These are phyloP conservation scores for Sebastes dallii DNA, from an alignment of 2,797 vertebrate species.

Conservation along the genomic window DNA sequence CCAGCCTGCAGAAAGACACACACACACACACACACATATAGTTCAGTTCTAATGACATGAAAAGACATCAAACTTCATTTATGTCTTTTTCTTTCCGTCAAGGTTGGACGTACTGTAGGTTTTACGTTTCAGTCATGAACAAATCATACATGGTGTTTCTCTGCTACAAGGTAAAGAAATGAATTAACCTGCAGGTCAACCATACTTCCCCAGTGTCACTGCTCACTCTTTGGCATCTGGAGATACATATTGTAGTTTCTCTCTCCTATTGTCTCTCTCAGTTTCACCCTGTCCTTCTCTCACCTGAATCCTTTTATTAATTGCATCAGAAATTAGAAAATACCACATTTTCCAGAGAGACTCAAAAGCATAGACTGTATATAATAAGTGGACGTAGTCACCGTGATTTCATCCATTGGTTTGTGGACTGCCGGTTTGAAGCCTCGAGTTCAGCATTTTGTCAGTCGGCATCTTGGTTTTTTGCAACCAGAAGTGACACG, in stretches of 20 bases:
- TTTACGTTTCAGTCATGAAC: background rate
- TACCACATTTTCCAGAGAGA: too few relatives aligned
- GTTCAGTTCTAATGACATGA: background rate
- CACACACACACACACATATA: background rate
- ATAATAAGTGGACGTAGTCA: too few relatives aligned
- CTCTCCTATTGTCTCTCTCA: background rate
- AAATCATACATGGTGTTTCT: background rate
- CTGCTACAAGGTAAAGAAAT: background rate
- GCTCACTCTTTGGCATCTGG: background rate
- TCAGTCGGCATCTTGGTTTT: too few relatives aligned
- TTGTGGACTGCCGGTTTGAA: too few relatives aligned
- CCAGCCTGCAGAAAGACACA: slow-evolving; percentile 85
- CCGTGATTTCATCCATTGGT: too few relatives aligned
- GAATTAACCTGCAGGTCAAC: slow-evolving; percentile 5
- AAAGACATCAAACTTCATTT: background rate
- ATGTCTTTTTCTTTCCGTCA: background rate
- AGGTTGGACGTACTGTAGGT: background rate
- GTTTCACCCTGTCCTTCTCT: background rate
- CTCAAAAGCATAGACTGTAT: too few relatives aligned
- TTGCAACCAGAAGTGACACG: too few relatives aligned
- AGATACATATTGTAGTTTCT: background rate
- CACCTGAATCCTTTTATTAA: background rate
- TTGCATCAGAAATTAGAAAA: background rate
- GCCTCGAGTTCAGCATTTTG: too few relatives aligned
- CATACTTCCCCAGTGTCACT: background rate